Evolutionary conservation across 2,797 vertebrate genomes (phyloP).

Genomic region (Pitangus sulphuratus): DNA sequence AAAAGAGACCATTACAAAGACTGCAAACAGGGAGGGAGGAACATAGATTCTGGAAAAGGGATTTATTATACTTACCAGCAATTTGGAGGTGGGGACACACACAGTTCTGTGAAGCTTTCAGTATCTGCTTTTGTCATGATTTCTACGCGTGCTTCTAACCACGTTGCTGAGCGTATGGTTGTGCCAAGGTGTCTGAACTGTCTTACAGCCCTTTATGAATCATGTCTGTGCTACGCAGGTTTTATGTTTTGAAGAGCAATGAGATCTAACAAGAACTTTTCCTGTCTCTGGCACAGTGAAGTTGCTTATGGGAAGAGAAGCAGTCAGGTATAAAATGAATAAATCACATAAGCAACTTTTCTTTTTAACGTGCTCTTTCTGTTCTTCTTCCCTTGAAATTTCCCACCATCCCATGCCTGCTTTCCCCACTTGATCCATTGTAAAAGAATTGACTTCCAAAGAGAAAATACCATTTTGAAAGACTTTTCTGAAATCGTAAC

Average conservation of each 20-base stretch:
- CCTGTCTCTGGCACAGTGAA: not conserved
- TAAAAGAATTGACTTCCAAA: slow-evolving; percentile 1
- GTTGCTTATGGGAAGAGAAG: slow-evolving; percentile 7
- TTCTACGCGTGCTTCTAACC: not conserved
- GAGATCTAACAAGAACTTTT: not conserved
- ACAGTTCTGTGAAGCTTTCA: not conserved
- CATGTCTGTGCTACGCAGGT: not conserved
- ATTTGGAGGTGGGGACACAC: not conserved
- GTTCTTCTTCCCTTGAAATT: not conserved
- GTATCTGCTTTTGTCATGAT: not conserved
- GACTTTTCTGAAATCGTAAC: not conserved
- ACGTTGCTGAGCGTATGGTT: not conserved
- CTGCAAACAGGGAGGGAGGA: not conserved
- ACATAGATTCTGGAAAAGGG: not conserved
- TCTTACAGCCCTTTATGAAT: not conserved
- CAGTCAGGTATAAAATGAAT: not conserved
- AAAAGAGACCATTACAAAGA: not conserved
- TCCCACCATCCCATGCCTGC: not conserved
- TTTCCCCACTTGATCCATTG: not conserved
- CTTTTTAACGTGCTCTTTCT: not conserved
- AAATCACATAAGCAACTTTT: not conserved
- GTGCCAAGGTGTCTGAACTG: not conserved
- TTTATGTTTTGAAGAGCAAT: not conserved
- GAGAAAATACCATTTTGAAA: slow-evolving; percentile 6
- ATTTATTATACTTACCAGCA: not conserved